Evolutionary conservation across 2,888 invertebrate species (phyloP).

Genomic region (Cylloceria caligata): DNA sequence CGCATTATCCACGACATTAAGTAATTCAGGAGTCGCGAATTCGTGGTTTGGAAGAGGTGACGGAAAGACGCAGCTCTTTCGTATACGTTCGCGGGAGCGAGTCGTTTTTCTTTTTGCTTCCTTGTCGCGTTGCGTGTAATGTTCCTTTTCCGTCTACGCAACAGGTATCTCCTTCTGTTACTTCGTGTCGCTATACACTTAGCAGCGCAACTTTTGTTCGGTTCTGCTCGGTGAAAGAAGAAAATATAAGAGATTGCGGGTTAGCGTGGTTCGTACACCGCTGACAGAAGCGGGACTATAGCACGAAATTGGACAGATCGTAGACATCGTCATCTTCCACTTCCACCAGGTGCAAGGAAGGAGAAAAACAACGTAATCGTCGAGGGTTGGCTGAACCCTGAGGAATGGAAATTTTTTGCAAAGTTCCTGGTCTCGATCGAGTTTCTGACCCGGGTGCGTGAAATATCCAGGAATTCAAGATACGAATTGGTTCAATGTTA

Average conservation of each 20-base stretch:
- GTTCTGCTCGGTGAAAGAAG: conserved; percentile 54
- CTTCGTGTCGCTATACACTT: conserved; percentile 64
- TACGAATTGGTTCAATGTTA: conserved; percentile 54
- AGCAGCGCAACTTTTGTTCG: conserved; percentile 77
- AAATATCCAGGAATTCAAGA: conserved; percentile 68
- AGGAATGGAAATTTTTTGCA: conserved; percentile 77
- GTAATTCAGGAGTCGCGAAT: conserved; percentile 65
- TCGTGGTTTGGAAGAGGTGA: conserved; percentile 23
- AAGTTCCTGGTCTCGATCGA: conserved; percentile 1
- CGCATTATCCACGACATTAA: conserved; percentile 75
- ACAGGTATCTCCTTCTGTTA: conserved; percentile 75
- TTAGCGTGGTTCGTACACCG: conserved; percentile 51
- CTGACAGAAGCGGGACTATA: conserved; percentile 31
- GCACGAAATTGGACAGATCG: conserved; percentile 20
- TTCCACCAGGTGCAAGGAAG: conserved; percentile 18
- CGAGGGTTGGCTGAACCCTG: conserved; percentile 70
- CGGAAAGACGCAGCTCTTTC: conserved; percentile 5
- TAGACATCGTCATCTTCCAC: conserved; percentile 33
- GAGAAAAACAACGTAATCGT: conserved; percentile 48
- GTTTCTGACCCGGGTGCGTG: conserved; percentile 52
- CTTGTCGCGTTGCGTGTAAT: conserved; percentile 35
- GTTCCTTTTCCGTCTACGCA: conserved; percentile 71
- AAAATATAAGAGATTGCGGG: conserved; percentile 70
- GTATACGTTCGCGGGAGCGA: conserved; percentile 5
- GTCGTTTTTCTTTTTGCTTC: conserved; percentile 9